Conservation (phyloP, 1,140 invertebrate genomes). For the Phthorimaea operculella region DNA sequence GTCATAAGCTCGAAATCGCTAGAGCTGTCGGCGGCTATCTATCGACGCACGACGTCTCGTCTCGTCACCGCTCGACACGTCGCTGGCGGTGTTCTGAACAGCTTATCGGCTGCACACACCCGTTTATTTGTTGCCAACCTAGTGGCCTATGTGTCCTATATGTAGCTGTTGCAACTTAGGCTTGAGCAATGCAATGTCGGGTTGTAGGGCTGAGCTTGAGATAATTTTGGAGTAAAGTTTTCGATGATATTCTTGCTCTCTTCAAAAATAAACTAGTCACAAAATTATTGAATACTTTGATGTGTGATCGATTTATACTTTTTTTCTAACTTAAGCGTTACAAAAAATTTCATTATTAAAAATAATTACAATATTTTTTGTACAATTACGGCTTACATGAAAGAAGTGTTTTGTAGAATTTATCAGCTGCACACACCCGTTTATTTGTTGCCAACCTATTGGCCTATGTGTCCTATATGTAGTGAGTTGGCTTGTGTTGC, state of each 20-base stretch:
- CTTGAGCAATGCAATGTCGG: background rate
- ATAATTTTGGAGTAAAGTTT: background rate
- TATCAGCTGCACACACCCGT: slow-evolving; percentile 55
- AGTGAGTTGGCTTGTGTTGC: slow-evolving; percentile 23
- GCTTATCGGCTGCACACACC: slow-evolving; percentile 57
- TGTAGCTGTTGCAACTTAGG: slow-evolving; percentile 16
- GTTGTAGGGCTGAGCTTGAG: background rate
- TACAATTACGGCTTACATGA: too few relatives aligned
- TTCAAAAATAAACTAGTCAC: too few relatives aligned
- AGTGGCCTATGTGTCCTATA: slow-evolving; percentile 29
- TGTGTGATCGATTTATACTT: too few relatives aligned
- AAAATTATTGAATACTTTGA: too few relatives aligned
- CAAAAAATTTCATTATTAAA: too few relatives aligned
- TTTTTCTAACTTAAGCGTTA: too few relatives aligned
- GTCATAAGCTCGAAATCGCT: background rate
- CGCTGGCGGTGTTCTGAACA: slow-evolving; percentile 2
- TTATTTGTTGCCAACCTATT: slow-evolving; percentile 51
- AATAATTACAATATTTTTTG: too few relatives aligned
- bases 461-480: slow-evolving; percentile 22
- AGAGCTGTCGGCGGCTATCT: background rate
- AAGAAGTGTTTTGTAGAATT: slow-evolving; percentile 24
- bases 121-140: slow-evolving; percentile 52
- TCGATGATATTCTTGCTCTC: too few relatives aligned
- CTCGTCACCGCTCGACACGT: background rate
- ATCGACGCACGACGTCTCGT: background rate